These are phyloP conservation scores for Onychorhynchus coronatus DNA, from an alignment of 2,113 vertebrate genomes.

Conservation along the genomic window DNA sequence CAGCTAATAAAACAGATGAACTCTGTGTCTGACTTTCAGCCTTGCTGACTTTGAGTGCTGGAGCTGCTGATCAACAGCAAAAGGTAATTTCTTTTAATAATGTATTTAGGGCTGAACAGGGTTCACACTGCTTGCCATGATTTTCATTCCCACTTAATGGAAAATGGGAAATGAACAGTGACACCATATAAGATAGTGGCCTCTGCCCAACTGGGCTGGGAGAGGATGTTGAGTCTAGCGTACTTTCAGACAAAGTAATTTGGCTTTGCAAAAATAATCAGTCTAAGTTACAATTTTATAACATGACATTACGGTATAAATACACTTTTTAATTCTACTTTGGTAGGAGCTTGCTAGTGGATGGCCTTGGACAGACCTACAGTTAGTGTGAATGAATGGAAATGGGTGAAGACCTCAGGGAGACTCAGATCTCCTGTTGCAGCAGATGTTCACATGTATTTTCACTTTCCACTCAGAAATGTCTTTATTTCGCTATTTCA, in stretches of 20 bases:
- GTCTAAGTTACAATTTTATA: background rate
- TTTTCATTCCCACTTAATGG: background rate
- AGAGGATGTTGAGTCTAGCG: background rate
- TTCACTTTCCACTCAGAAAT: background rate
- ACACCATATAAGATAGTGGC: background rate
- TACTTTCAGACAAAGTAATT: background rate
- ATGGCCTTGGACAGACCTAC: background rate
- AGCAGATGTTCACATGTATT: background rate
- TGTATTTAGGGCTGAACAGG: background rate
- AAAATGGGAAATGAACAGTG: background rate
- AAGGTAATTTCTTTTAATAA: background rate
- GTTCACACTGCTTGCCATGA: background rate
- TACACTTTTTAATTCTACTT: background rate
- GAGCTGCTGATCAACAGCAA: background rate
- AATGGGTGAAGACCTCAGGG: background rate
- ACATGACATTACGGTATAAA: background rate
- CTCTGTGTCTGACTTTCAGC: background rate
- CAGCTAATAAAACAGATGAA: background rate
- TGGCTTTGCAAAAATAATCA: background rate
- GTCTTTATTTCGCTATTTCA: background rate
- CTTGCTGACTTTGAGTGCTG: background rate
- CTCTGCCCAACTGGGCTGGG: background rate
- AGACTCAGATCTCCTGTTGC: background rate
- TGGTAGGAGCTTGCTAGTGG: background rate
- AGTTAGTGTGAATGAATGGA: background rate